These are phyloP conservation scores for Lampris incognitus DNA, from an alignment of 2,113 vertebrate genomes.

Conservation along the genomic window DNA sequence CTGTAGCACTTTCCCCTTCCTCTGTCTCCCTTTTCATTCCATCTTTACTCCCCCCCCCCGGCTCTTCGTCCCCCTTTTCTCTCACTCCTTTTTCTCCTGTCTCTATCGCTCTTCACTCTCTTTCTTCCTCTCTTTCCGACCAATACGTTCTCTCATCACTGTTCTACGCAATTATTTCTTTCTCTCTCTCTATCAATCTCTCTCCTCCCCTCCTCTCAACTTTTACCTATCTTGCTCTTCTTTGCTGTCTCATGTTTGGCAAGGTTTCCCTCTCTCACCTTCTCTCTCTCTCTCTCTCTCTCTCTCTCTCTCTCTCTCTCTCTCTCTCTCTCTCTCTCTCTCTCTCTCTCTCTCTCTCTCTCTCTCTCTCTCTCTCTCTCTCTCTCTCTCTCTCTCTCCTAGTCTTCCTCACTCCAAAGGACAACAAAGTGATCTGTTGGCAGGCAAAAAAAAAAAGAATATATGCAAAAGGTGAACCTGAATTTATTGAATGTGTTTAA, in stretches of 20 bases:
- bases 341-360: conserved; percentile 35
- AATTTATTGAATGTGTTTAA: no score
- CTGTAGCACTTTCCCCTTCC: conserved; percentile 67
- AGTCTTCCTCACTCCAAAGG: conserved; percentile 33
- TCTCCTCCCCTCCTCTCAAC: background rate
- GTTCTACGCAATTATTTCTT: conserved; percentile 7
- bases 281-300: background rate
- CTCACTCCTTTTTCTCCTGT: conserved; percentile 71
- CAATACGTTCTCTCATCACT: conserved; percentile 73
- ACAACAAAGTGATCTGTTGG: no score
- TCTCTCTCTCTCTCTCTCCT: conserved; percentile 29
- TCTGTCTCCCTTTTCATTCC: conserved; percentile 33
- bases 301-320: conserved; percentile 29
- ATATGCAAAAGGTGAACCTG: no score
- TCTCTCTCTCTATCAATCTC: conserved; percentile 1
- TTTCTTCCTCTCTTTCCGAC: conserved; percentile 59
- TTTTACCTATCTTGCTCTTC: background rate
- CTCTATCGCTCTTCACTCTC: conserved; percentile 66
- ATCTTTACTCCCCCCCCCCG: conserved; percentile 49
- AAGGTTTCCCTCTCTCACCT: background rate
- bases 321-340: conserved; percentile 10
- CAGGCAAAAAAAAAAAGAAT: no score
- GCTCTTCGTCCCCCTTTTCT: conserved; percentile 62
- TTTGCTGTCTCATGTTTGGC: background rate
- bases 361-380: conserved; percentile 18